phyloP scores from a whole-genome alignment of 2,888 invertebrate genomes.

The Cosmia trapezina region DNA sequence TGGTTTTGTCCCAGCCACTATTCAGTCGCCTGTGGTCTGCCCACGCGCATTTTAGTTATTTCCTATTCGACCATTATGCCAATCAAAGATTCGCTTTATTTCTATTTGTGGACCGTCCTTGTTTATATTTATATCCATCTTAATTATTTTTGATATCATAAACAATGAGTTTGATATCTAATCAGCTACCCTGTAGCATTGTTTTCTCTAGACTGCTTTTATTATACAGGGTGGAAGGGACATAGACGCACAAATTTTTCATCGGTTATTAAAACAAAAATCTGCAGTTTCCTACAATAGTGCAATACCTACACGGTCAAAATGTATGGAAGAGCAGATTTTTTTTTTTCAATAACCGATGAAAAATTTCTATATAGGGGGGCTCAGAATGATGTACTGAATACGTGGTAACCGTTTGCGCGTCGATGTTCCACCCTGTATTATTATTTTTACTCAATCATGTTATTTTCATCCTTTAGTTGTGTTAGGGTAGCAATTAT shows the following conservation, averaged over 20 bases:
- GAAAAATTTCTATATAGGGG: too few species aligned
- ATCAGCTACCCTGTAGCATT: neutral
- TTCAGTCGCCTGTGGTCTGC: constrained; percentile 62
- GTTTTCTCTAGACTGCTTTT: neutral
- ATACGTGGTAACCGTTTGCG: too few species aligned
- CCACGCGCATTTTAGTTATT: constrained; percentile 81
- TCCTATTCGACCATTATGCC: constrained; percentile 67
- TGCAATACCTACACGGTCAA: too few species aligned
- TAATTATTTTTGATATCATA: constrained; percentile 55
- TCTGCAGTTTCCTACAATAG: too few species aligned
- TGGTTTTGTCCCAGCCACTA: constrained; percentile 62
- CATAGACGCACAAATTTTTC: too few species aligned
- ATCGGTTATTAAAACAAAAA: too few species aligned
- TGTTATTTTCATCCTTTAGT: neutral
- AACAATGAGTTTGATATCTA: constrained; percentile 18
- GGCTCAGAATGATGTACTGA: too few species aligned
- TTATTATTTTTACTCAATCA: neutral
- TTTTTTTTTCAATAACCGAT: too few species aligned
- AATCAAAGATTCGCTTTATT: constrained; percentile 66
- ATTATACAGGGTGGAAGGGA: too few species aligned
- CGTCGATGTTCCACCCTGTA: too few species aligned
- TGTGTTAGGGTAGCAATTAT: neutral
- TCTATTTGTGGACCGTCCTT: constrained; percentile 73
- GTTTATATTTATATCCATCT: constrained; percentile 71
- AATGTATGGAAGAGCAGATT: too few species aligned